Evolutionary conservation across 2,113 vertebrate genomes (phyloP).

Genomic region (Saimiri boliviensis): DNA sequence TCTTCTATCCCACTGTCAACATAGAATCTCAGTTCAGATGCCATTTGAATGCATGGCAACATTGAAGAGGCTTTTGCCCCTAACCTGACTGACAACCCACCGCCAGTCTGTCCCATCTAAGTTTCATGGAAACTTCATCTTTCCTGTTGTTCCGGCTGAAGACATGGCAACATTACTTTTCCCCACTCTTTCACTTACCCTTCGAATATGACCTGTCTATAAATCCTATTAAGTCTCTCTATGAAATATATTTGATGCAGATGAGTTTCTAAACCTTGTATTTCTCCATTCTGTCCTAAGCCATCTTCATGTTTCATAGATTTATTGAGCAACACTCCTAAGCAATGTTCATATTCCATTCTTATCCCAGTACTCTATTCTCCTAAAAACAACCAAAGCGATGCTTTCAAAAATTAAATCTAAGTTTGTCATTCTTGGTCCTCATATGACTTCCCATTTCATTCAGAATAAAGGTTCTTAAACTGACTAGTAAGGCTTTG

Average conservation of each 20-base stretch:
- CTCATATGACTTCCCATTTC: background rate
- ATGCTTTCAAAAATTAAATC: background rate
- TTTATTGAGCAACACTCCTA: background rate
- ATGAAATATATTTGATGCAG: background rate
- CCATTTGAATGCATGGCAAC: background rate
- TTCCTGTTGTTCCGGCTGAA: background rate
- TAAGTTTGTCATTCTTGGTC: background rate
- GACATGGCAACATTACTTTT: background rate
- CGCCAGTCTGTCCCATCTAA: background rate
- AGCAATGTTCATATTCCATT: background rate
- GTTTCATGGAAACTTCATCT: background rate
- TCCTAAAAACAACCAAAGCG: background rate
- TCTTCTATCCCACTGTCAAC: too few species aligned
- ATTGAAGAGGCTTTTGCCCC: background rate
- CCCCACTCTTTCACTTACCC: background rate
- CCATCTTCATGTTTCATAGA: background rate
- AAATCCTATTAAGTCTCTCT: background rate
- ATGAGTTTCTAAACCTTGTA: background rate
- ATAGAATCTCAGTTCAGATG: background rate
- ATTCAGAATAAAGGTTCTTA: background rate
- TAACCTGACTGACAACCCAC: too few species aligned
- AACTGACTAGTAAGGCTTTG: background rate
- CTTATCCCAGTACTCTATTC: background rate
- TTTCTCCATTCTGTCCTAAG: background rate
- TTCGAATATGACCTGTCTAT: background rate